phyloP scores from a whole-genome alignment of 2,113 vertebrate genomes.

The Cercopithecus mona region DNA sequence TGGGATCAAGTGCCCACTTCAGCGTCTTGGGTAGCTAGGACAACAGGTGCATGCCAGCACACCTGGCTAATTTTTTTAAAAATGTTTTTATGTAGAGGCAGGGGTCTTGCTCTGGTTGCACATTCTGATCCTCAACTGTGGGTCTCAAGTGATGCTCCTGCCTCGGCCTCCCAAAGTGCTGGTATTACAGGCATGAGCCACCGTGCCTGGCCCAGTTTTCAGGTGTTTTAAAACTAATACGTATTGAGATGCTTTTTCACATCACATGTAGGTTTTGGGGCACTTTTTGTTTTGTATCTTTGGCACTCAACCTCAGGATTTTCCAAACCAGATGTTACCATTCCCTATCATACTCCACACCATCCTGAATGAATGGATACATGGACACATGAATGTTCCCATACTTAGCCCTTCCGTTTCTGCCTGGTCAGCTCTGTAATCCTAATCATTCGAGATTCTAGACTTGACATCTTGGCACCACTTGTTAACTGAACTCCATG shows the following conservation, averaged over 20 bases:
- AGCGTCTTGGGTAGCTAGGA: too few species aligned
- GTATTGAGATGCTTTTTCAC: not conserved
- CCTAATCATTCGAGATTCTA: too few species aligned
- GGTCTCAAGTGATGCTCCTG: not conserved
- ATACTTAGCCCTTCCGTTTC: fast-evolving
- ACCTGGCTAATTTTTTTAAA: too few species aligned
- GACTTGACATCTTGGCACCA: not conserved
- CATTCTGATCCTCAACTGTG: not conserved
- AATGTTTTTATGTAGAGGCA: too few species aligned
- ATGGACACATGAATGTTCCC: not conserved
- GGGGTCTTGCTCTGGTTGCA: too few species aligned
- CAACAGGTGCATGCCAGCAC: too few species aligned
- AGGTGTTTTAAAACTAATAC: not conserved
- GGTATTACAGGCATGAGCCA: not conserved
- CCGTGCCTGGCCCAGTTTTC: not conserved
- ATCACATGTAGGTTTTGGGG: fast-evolving
- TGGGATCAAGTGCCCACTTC: too few species aligned
- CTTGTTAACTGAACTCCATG: not conserved
- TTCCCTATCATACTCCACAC: not conserved
- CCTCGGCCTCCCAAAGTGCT: not conserved
- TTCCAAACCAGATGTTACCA: not conserved
- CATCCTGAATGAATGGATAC: too few species aligned
- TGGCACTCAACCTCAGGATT: not conserved
- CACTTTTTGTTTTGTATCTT: not conserved
- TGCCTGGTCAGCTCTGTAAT: fast-evolving